Evolutionary conservation across 2,797 vertebrate genomes (phyloP), one percentile per base, ranked within the genome.

Genomic region (Catostomus latipinnis): DNA sequence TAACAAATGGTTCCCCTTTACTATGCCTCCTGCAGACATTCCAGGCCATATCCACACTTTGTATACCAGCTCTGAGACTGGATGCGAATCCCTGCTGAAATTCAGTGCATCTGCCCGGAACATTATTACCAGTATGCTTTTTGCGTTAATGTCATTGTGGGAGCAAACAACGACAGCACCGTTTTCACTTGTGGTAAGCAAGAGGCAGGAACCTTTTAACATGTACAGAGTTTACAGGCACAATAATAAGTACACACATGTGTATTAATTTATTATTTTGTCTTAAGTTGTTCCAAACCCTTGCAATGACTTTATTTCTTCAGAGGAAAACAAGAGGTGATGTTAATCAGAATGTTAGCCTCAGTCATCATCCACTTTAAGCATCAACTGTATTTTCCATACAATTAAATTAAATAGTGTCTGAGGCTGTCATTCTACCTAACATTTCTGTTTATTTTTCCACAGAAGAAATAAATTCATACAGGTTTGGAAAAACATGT

Each of bases 121-220:
- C 60, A 78, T 81, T 74, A 71, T 83, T 80, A 71, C 74, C 77
- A 80, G 72, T 80, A 71, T 60, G 73, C 71, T 69, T 81, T 54
- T 66, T 86, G 76, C 78, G 76, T 83, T 68, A 53, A 76, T 81
- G 76, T 82, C 78, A 74, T 16, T 72, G 73, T 74, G 82, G 81
- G 78, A 75, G 66, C 78, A 50, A 86, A 81, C 22, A 68, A 78
- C 71, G 67, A 79, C 56, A 60, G 53, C 53, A 18, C 61, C 49
- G 54, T 73, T 63, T 78, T 83, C 71, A 82, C 80, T 85, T 87
- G 82, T 85, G 83, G 82, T 75, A 67, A 80, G 58, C 77, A 56
- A 78, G 80, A 70, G 72, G 76, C 8, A 52, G 18, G 34, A 66
- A 45, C 54, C 56, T 68, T 69, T 69, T 61, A 74, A 70, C 11